These are phyloP conservation scores for Gymnothorax javanicus DNA, from an alignment of 2,797 vertebrate species.

Conservation along the genomic window DNA sequence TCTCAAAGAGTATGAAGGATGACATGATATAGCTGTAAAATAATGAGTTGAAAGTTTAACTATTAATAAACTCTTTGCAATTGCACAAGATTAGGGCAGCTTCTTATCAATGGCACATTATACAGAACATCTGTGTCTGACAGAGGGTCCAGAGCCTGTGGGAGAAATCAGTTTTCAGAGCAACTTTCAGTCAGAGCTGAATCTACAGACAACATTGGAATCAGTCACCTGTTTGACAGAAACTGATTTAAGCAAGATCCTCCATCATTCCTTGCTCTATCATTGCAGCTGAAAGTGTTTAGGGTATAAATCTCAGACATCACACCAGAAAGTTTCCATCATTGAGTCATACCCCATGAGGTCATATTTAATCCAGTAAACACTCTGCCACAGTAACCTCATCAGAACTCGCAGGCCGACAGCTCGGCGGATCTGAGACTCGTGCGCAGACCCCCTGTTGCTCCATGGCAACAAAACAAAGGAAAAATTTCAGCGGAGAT, in stretches of 20 bases:
- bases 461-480: neutral
- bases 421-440: neutral
- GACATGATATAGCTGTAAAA: too few relatives aligned
- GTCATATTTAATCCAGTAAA: constrained; percentile 21
- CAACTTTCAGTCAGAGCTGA: neutral
- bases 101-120: neutral
- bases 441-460: neutral
- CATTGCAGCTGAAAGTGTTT: neutral
- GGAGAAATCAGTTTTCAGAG: neutral
- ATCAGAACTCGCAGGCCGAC: neutral
- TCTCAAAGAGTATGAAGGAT: too few relatives aligned
- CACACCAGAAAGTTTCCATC: constrained; percentile 4
- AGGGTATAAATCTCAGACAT: constrained; percentile 1
- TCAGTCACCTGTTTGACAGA: constrained; percentile 5
- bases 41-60: too few relatives aligned
- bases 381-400: neutral
- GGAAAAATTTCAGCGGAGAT: neutral
- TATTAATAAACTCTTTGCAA: too few relatives aligned
- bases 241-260: neutral
- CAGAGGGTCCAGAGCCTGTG: neutral
- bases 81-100: too few relatives aligned
- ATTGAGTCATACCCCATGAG: constrained; percentile 10
- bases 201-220: neutral
- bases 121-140: neutral
- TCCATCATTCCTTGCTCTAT: neutral